Conservation (phyloP, 2,888 invertebrate genomes). For the Drosophila birchii region DNA sequence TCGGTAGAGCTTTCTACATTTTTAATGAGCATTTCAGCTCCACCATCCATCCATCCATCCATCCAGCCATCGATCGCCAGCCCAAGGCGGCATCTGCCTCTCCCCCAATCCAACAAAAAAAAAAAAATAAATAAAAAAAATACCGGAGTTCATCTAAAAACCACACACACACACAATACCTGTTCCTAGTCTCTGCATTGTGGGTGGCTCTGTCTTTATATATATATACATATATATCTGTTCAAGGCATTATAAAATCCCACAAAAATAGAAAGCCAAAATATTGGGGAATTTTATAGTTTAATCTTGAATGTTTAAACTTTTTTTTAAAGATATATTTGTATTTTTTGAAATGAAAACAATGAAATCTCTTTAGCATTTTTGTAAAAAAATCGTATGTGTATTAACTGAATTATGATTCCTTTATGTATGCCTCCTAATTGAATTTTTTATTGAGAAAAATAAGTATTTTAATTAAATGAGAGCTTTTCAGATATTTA, state of each 20-base stretch:
- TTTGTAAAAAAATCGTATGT: too few relatives aligned
- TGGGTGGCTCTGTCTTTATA: constrained; percentile 24
- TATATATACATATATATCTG: background rate
- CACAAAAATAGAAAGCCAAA: background rate
- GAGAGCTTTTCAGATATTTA: too few relatives aligned
- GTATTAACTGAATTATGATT: too few relatives aligned
- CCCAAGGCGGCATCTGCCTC: constrained; percentile 49
- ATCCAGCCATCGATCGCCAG: constrained; percentile 59
- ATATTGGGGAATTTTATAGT: background rate
- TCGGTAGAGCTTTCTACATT: constrained; percentile 73
- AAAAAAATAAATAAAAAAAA: constrained; percentile 24
- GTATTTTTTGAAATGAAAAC: too few relatives aligned
- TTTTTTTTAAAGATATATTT: background rate
- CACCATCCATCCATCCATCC: constrained; percentile 25
- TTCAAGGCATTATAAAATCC: constrained; percentile 11
- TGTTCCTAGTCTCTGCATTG: constrained; percentile 6
- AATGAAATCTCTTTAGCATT: too few relatives aligned
- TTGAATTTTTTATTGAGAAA: too few relatives aligned
- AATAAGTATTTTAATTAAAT: too few relatives aligned
- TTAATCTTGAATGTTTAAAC: background rate
- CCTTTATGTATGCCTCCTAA: too few relatives aligned
- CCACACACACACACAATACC: constrained; percentile 22
- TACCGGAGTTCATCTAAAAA: constrained; percentile 42
- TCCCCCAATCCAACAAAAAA: constrained; percentile 36
- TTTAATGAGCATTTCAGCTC: constrained; percentile 78